Conservation (phyloP, 2,888 invertebrate species). For the Corbicula japonica region DNA sequence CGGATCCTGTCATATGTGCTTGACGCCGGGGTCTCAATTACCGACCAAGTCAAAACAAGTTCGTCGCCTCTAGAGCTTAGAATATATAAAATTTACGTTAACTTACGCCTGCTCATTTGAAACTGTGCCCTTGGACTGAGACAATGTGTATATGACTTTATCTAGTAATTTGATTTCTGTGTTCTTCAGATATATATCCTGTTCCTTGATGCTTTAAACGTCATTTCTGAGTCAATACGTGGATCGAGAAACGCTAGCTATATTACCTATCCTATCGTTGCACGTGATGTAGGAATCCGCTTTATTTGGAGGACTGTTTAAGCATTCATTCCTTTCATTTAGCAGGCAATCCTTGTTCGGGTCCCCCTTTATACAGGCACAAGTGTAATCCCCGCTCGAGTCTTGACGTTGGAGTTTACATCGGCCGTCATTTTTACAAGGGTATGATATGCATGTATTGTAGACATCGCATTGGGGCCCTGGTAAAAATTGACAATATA, state of each 20-base stretch:
- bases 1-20: no score
- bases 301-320: slow-evolving; percentile 9
- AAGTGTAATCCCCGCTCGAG: neutral
- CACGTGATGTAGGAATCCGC: slow-evolving; percentile 37
- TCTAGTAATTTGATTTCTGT: no score
- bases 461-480: slow-evolving; percentile 1
- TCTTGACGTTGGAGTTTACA: neutral
- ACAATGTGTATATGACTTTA: no score
- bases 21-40: no score
- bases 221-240: neutral
- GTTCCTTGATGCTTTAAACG: no score
- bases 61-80: no score
- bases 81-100: no score
- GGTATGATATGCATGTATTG: neutral
- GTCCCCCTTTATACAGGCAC: slow-evolving; percentile 43
- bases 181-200: no score
- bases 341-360: slow-evolving; percentile 37
- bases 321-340: slow-evolving; percentile 30
- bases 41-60: no score
- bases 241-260: neutral
- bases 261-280: slow-evolving; percentile 42
- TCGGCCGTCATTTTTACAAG: slow-evolving; percentile 5
- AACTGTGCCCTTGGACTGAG: no score
- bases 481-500: neutral
- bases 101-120: no score